phyloP scores from a whole-genome alignment of 30 jellyfish, hydroid and myxozoan genomes.

The Phacellophora camtschatica region DNA sequence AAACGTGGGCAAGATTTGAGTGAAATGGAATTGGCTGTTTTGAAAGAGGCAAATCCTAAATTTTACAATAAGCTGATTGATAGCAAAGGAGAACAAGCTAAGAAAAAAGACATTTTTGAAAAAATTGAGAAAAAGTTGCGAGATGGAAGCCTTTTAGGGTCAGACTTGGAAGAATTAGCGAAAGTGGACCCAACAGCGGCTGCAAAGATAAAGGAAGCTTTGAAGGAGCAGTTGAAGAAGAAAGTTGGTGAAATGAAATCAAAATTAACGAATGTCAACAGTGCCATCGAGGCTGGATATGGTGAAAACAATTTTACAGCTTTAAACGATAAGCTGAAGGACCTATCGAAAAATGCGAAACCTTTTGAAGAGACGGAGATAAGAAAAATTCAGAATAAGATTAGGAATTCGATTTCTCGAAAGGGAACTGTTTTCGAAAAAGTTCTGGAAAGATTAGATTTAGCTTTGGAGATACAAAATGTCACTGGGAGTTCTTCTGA shows the following conservation, averaged over 20 bases:
- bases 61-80: slow-evolving; percentile 32
- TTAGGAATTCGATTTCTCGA: slow-evolving; percentile 33
- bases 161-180: slow-evolving; percentile 59
- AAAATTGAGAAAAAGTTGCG: slow-evolving; percentile 40
- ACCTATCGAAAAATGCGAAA: slow-evolving; percentile 37
- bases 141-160: slow-evolving; percentile 52
- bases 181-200: slow-evolving; percentile 82
- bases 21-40: slow-evolving; percentile 42
- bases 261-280: slow-evolving; percentile 64
- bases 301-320: slow-evolving; percentile 34
- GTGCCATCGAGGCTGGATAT: slow-evolving; percentile 54
- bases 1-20: slow-evolving; percentile 43
- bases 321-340: slow-evolving; percentile 51
- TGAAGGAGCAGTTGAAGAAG: slow-evolving; percentile 76
- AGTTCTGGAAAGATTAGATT: slow-evolving; percentile 72
- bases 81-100: slow-evolving; percentile 5
- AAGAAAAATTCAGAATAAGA: slow-evolving; percentile 58
- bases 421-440: slow-evolving; percentile 74
- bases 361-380: slow-evolving; percentile 47
- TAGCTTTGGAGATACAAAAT: slow-evolving; percentile 58
- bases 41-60: slow-evolving; percentile 67
- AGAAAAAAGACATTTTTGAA: neutral
- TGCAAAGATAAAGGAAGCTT: slow-evolving; percentile 60
- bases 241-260: slow-evolving; percentile 82
- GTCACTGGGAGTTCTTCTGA: slow-evolving; percentile 77